phyloP scores from a whole-genome alignment of 2,797 vertebrate species.

The Adrianichthys oophorus region DNA sequence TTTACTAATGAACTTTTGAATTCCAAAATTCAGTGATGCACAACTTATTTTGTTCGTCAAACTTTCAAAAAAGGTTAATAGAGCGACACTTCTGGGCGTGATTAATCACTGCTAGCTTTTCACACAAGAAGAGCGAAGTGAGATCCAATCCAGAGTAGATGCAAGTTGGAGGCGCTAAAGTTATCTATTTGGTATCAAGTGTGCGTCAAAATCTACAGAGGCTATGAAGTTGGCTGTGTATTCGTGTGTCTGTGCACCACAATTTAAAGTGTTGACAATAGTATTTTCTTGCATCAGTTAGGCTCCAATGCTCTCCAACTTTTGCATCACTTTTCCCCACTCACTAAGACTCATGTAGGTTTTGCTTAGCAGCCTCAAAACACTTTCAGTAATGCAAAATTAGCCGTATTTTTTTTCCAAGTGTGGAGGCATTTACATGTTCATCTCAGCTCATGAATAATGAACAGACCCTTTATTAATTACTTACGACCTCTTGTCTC shows the following conservation, averaged over 20 bases:
- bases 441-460: slow-evolving; percentile 75
- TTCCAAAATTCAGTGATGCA: no score
- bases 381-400: slow-evolving; percentile 31
- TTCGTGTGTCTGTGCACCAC: slow-evolving; percentile 17
- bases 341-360: slow-evolving; percentile 3
- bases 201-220: slow-evolving; percentile 3
- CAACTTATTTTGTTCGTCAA: no score
- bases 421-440: slow-evolving; percentile 68
- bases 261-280: neutral
- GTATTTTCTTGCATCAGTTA: slow-evolving; percentile 7
- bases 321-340: slow-evolving; percentile 7
- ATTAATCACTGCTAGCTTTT: no score
- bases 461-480: slow-evolving; percentile 70
- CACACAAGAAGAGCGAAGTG: neutral
- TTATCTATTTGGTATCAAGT: neutral
- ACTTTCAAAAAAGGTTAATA: no score
- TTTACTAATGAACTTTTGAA: no score
- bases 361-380: slow-evolving; percentile 20
- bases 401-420: slow-evolving; percentile 45
- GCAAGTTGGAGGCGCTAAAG: neutral
- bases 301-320: slow-evolving; percentile 9
- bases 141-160: neutral
- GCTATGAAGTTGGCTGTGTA: slow-evolving; percentile 2
- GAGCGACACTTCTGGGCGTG: no score
- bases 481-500: slow-evolving; percentile 67